Conservation (phyloP, 2,888 invertebrate species). For the Trissolcus japonicus region DNA sequence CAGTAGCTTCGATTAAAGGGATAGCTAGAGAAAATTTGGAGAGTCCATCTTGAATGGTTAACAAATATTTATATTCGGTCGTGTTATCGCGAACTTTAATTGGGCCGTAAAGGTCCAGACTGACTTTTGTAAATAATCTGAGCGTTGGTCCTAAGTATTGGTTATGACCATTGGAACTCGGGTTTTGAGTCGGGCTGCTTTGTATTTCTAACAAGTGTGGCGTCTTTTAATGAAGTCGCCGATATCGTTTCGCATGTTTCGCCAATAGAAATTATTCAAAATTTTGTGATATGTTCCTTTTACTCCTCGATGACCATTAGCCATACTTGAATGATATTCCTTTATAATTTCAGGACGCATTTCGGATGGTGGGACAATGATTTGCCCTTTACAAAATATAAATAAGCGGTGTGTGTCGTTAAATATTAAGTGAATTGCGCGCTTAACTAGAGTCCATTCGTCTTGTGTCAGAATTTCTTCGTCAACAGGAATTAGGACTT, state of each 20-base stretch:
- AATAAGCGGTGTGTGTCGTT: no score
- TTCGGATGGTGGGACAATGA: no score
- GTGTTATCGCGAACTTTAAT: neutral
- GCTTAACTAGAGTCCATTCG: no score
- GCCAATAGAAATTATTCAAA: constrained; percentile 41
- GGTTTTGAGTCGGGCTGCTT: neutral
- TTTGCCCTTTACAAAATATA: no score
- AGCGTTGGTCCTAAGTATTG: neutral
- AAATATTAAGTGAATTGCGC: no score
- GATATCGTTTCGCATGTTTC: no score
- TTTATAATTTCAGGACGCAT: no score
- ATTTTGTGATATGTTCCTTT: constrained; percentile 52
- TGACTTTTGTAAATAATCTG: neutral
- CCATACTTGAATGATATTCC: no score
- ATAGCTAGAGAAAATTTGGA: constrained; percentile 6
- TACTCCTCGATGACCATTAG: constrained; percentile 59
- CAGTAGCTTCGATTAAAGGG: neutral
- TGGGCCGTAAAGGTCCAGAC: neutral
- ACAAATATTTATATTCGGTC: neutral
- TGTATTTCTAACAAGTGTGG: constrained; percentile 9
- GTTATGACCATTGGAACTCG: constrained; percentile 19
- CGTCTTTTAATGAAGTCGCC: constrained; percentile 34
- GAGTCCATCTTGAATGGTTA: constrained; percentile 8
- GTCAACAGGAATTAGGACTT: no score
- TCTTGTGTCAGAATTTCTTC: no score